Conservation (phyloP, 2,113 vertebrate species). For the Lathamus discolor region DNA sequence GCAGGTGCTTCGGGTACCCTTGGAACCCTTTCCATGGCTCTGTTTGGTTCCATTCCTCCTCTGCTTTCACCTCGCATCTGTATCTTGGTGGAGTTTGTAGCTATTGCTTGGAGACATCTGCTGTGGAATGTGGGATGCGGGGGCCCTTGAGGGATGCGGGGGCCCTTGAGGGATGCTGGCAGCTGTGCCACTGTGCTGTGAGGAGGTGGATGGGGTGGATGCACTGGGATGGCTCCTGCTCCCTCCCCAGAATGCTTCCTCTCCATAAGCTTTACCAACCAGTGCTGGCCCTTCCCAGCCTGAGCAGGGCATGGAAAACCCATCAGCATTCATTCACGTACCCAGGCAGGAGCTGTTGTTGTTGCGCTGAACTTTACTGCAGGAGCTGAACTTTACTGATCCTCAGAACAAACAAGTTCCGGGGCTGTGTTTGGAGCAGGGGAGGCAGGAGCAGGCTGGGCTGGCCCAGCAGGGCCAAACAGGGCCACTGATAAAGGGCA, state of each 20-base stretch:
- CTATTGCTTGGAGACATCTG: background rate
- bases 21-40: background rate
- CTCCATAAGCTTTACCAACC: background rate
- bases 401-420: background rate
- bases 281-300: background rate
- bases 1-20: background rate
- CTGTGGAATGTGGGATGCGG: too few relatives aligned
- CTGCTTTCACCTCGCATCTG: background rate
- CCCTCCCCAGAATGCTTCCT: accelerated
- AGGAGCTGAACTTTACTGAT: background rate
- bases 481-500: background rate
- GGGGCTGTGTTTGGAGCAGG: background rate
- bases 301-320: background rate
- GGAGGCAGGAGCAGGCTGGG: background rate
- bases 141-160: background rate
- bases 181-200: accelerated
- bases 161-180: background rate
- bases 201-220: background rate
- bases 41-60: background rate
- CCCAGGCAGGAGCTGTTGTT: too few relatives aligned
- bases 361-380: background rate
- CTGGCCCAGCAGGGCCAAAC: too few relatives aligned
- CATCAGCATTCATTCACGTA: background rate
- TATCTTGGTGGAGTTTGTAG: too few relatives aligned
- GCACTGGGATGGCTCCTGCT: background rate